phyloP scores from a whole-genome alignment of 2,113 vertebrate genomes.

The Hippocampus zosterae region DNA sequence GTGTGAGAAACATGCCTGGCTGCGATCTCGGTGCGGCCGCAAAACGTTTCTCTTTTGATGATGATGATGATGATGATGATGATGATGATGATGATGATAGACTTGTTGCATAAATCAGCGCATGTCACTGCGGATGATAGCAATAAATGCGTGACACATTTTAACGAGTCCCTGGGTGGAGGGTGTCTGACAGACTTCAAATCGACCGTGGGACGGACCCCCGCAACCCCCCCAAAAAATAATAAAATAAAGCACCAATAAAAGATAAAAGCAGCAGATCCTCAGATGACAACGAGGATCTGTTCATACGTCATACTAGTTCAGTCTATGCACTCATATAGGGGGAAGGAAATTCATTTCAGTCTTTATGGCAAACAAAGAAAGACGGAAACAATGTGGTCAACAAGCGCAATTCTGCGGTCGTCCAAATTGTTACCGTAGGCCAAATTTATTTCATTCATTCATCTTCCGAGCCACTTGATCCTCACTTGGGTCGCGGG shows the following conservation, averaged over 20 bases:
- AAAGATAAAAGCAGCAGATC: background rate
- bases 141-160: background rate
- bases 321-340: background rate
- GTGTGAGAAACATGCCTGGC: background rate
- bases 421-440: too few species aligned
- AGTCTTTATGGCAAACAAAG: background rate
- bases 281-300: background rate
- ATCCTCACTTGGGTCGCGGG: too few species aligned
- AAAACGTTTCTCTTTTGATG: background rate
- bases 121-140: background rate
- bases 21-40: background rate
- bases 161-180: background rate
- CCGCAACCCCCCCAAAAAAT: too few species aligned
- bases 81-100: background rate
- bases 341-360: background rate
- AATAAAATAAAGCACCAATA: background rate
- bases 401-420: too few species aligned
- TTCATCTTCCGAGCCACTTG: too few species aligned
- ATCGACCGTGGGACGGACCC: too few species aligned
- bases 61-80: background rate
- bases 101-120: background rate
- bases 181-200: too few species aligned
- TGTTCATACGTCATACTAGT: too few species aligned
- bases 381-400: background rate
- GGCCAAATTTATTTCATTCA: too few species aligned